A percentile compares a stretch with the other conserved stretches of the same genome.
These are phyloP conservation scores for Antheraea mylitta DNA, from an alignment of 1,140 invertebrate genomes.

Conservation along the genomic window DNA sequence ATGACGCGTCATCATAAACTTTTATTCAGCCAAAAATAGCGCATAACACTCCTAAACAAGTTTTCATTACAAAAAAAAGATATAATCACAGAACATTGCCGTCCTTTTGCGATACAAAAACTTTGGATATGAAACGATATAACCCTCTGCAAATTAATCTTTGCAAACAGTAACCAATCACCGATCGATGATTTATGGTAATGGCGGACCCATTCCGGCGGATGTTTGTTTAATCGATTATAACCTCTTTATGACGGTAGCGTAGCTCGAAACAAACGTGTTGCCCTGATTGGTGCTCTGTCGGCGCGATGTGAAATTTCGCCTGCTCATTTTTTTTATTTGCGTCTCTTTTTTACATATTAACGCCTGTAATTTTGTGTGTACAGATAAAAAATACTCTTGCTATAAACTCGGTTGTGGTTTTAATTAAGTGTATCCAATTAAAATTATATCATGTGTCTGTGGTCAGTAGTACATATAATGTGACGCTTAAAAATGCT, in stretches of 20 bases:
- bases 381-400: too few species aligned
- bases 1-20: too few species aligned
- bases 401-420: background rate
- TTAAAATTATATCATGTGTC: too few species aligned
- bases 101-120: too few species aligned
- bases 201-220: constrained; percentile 37
- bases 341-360: background rate
- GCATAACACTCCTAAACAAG: too few species aligned
- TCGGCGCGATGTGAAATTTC: constrained; percentile 6
- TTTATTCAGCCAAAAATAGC: too few species aligned
- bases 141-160: constrained; percentile 24
- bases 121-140: background rate
- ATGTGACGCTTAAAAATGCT: too few species aligned
- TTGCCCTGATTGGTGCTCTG: constrained; percentile 25
- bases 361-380: background rate
- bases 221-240: constrained; percentile 72
- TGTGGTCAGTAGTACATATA: too few species aligned
- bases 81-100: too few species aligned
- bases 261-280: constrained; percentile 27
- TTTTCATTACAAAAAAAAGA: too few species aligned
- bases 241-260: constrained; percentile 49
- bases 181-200: constrained; percentile 57
- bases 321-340: constrained; percentile 22
- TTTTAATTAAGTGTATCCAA: background rate
- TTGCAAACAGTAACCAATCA: constrained; percentile 44